Base-by-base conservation (phyloP, 2,888 invertebrate species). In the Endotricha flammealis region DNA sequence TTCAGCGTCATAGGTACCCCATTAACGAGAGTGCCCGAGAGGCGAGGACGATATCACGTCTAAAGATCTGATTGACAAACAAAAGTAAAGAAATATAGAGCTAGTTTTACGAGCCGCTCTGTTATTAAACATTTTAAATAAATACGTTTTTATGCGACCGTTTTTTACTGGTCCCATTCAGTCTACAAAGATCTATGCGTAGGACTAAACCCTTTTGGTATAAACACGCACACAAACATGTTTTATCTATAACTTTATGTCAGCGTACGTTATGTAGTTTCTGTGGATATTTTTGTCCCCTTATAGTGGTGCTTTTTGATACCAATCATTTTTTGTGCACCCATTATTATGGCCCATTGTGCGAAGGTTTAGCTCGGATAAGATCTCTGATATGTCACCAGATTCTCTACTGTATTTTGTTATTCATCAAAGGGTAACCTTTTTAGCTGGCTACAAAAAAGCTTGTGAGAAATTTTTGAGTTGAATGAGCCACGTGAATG, bases 321-420 rank as follows among this genome's bases (percentile, higher is more conserved):
- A 79, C 66, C 69, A 75, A 85, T 83, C 77, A 69, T 73, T 86
- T 83, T 83, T 86, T 86, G 73, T 77, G 56, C 55, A 55, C 49
- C 80, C 71, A 79, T 85, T 85, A 85, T 83, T 78, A 76, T 64
- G 57, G 53, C 41, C 67, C 67, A 79, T 82, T 85, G 85, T 85
- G 81, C 79, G 57, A 81, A 80, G 80, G 68, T 76, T 82, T 76
- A 79, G 64, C 61, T 62, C 53, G 70, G 86, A 85, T 86, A 81
- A 82, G 78, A 86, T 86, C 86, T 83, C 64, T 59, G 76, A 79
- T 74, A 75, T 86, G 85, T 85, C 85, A 81, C 83, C 70, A 64
- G 63, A 65, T 69, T 71, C 49, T 61, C 70, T 74, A 67, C 70
- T 59, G 70, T 57, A 55, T 62, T 69, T 73, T 80, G 57, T 79